Evolutionary conservation across 1,140 invertebrate genomes (phyloP).

Genomic region (Pseudachorutes palmiensis): DNA sequence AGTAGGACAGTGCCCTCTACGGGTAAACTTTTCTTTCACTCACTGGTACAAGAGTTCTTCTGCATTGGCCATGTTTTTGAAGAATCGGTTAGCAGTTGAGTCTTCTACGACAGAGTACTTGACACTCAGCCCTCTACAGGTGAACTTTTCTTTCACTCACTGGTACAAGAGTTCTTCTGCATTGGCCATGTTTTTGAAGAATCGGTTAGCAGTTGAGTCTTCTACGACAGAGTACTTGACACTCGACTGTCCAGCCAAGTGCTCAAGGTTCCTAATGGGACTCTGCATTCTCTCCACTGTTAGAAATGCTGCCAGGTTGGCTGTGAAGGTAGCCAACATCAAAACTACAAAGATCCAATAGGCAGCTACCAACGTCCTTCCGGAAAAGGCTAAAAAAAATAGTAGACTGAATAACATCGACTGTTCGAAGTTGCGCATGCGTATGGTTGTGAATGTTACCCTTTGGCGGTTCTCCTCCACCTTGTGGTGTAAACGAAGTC

Average conservation of each 20-base stretch:
- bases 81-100: conserved; percentile 72
- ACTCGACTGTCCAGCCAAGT: conserved; percentile 72
- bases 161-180: conserved; percentile 79
- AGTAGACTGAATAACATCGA: not conserved
- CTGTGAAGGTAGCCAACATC: conserved; percentile 91
- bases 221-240: conserved; percentile 86
- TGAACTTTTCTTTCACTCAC: no score
- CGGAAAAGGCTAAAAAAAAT: conserved; percentile 73
- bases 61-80: conserved; percentile 83
- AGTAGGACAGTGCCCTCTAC: no score
- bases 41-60: conserved; percentile 81
- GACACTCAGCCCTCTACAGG: conserved; percentile 77
- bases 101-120: conserved; percentile 82
- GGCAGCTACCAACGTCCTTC: conserved; percentile 73
- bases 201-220: conserved; percentile 67
- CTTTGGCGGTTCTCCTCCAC: conserved; percentile 51
- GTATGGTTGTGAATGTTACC: no score
- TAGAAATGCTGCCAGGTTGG: conserved; percentile 73
- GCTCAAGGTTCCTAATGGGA: conserved; percentile 77
- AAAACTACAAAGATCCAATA: conserved; percentile 90
- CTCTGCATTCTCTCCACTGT: conserved; percentile 93
- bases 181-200: conserved; percentile 85
- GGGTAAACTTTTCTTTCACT: no score
- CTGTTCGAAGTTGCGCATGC: not conserved
- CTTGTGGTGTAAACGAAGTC: conserved; percentile 84